phyloP scores from a whole-genome alignment of 2,113 vertebrate species.

The Alethe castanea region DNA sequence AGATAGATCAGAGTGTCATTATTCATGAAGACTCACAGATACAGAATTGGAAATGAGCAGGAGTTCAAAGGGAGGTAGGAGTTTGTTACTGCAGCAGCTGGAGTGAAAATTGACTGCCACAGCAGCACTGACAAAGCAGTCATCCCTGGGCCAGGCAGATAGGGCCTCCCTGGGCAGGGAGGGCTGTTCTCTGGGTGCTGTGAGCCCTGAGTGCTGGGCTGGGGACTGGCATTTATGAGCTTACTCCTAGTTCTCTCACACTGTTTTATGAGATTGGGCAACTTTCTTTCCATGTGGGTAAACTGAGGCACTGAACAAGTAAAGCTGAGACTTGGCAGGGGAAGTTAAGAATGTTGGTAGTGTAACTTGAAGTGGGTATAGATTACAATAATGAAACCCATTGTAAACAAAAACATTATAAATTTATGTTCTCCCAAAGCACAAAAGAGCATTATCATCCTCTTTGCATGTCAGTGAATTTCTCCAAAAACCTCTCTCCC shows the following conservation, averaged over 20 bases:
- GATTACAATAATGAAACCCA: background rate
- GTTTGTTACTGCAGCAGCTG: background rate
- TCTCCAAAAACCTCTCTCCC: background rate
- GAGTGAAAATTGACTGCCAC: background rate
- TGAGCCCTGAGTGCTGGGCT: background rate
- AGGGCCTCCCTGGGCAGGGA: background rate
- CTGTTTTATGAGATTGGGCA: background rate
- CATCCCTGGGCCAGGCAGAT: background rate
- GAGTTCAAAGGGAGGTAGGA: background rate
- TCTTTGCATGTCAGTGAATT: background rate
- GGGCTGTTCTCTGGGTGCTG: background rate
- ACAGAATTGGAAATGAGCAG: constrained; percentile 9
- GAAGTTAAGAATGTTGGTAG: background rate
- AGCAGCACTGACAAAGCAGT: background rate
- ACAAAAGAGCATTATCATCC: background rate
- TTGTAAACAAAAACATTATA: background rate
- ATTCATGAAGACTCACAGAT: background rate
- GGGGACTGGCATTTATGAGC: background rate
- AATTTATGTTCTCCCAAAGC: background rate
- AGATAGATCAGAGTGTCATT: background rate
- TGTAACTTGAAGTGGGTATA: background rate
- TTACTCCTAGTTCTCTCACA: background rate
- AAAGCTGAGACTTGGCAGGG: background rate
- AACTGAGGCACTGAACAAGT: background rate
- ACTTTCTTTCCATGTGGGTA: background rate